These are phyloP conservation scores for Podargus strigoides DNA, from an alignment of 2,797 vertebrate species.

Conservation along the genomic window DNA sequence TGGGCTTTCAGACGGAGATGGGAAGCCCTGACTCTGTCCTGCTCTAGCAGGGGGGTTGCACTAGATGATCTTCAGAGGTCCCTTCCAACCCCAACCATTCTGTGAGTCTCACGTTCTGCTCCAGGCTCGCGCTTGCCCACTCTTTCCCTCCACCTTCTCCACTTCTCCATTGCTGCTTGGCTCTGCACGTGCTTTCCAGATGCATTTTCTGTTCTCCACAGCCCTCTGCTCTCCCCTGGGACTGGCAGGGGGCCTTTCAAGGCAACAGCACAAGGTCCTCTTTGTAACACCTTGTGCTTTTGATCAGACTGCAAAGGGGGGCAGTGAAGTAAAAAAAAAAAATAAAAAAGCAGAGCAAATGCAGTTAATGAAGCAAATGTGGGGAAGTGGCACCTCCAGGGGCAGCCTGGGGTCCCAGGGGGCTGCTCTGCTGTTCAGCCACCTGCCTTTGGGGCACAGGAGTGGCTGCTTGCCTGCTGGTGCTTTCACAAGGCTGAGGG, in stretches of 20 bases:
- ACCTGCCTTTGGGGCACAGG: not conserved
- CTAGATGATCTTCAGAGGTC: no score
- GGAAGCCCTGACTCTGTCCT: not conserved
- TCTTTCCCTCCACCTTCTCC: not conserved
- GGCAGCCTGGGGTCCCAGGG: not conserved
- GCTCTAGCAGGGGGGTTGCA: no score
- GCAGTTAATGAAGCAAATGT: not conserved
- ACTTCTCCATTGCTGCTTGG: not conserved
- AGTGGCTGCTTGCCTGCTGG: not conserved
- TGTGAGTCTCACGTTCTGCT: rapidly evolving
- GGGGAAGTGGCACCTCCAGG: not conserved
- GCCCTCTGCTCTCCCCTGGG: not conserved
- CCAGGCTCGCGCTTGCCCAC: not conserved
- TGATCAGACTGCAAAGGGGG: not conserved
- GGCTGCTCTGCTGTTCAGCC: not conserved
- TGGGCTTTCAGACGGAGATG: not conserved
- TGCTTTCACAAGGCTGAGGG: not conserved
- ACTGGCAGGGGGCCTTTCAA: not conserved
- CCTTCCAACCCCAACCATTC: no score
- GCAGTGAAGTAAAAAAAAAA: not conserved
- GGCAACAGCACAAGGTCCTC: not conserved
- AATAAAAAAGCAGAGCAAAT: not conserved
- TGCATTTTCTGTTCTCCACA: not conserved
- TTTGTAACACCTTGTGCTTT: not conserved
- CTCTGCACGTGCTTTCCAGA: not conserved